Conservation (phyloP, 2,797 vertebrate species). For the Macroramphosus scolopax region DNA sequence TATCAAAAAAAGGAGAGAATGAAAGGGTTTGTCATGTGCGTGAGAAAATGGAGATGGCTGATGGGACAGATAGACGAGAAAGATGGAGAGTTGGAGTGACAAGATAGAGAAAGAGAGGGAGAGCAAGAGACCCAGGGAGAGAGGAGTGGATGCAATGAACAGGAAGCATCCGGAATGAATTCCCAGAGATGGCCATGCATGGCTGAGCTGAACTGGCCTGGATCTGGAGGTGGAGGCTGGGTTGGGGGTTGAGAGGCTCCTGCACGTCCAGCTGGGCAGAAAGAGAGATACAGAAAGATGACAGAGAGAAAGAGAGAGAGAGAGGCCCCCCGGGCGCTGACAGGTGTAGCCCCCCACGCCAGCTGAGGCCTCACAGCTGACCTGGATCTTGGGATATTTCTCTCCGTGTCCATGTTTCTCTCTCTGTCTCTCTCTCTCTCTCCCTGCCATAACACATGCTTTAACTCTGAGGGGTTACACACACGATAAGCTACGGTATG, state of each 20-base stretch:
- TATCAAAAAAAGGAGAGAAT: too few relatives aligned
- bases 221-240: constrained; percentile 69
- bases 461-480: constrained; percentile 41
- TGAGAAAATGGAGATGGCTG: constrained; percentile 27
- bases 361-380: constrained; percentile 80
- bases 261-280: constrained; percentile 71
- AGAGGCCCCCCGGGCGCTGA: constrained; percentile 71
- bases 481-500: constrained; percentile 35
- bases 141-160: constrained; percentile 64
- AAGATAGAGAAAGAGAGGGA: constrained; percentile 31
- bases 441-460: constrained; percentile 60
- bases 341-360: constrained; percentile 79
- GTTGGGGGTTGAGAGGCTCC: constrained; percentile 62
- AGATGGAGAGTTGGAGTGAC: constrained; percentile 36
- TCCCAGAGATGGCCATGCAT: constrained; percentile 75
- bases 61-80: constrained; percentile 33
- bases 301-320: constrained; percentile 37
- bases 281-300: constrained; percentile 49
- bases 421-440: constrained; percentile 27
- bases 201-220: constrained; percentile 76
- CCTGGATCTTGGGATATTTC: constrained; percentile 73
- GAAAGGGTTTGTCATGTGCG: neutral
- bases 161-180: constrained; percentile 77
- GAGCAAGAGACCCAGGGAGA: too few relatives aligned
- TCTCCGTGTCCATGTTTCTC: constrained; percentile 33